Percentiles rank a stretch among this genome's conserved stretches.
phyloP scores from a whole-genome alignment of 2,888 invertebrate species.

The Tenthredo scrophulariae region DNA sequence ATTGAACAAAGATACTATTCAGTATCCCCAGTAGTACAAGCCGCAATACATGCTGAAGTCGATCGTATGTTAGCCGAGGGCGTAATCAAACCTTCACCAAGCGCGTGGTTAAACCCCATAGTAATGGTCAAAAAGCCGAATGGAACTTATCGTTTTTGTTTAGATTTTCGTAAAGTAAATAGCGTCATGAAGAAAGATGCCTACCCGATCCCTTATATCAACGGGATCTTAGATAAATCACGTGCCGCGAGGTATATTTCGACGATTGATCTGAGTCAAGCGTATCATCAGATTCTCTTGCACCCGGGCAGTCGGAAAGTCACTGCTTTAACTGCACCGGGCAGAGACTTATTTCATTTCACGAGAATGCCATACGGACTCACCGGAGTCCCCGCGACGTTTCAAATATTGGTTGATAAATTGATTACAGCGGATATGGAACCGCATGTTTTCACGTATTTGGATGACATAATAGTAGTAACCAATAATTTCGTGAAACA shows the following conservation, averaged over 20 bases:
- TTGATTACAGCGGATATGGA: constrained; percentile 62
- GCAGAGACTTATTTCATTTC: constrained; percentile 66
- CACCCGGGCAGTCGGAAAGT: constrained; percentile 58
- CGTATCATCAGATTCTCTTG: constrained; percentile 67
- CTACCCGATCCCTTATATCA: constrained; percentile 68
- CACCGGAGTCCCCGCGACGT: constrained; percentile 66
- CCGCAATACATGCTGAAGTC: constrained; percentile 44
- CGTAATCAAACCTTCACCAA: constrained; percentile 66
- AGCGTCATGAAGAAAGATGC: constrained; percentile 59
- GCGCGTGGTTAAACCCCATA: constrained; percentile 66
- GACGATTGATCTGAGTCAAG: constrained; percentile 67
- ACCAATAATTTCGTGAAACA: too few relatives aligned
- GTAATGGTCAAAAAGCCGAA: constrained; percentile 65
- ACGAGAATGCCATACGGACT: constrained; percentile 66
- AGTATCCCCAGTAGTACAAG: too few relatives aligned
- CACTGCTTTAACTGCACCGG: constrained; percentile 68
- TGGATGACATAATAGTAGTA: too few relatives aligned
- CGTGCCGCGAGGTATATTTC: constrained; percentile 66
- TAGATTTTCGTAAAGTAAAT: constrained; percentile 66
- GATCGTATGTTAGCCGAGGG: constrained; percentile 64
- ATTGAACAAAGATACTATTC: too few relatives aligned
- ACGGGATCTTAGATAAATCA: constrained; percentile 66
- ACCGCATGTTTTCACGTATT: too few relatives aligned
- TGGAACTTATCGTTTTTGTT: constrained; percentile 65
- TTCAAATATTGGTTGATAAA: constrained; percentile 62